Base-by-base conservation (phyloP, 2,113 vertebrate genomes). In the Irena cyanogastra region DNA sequence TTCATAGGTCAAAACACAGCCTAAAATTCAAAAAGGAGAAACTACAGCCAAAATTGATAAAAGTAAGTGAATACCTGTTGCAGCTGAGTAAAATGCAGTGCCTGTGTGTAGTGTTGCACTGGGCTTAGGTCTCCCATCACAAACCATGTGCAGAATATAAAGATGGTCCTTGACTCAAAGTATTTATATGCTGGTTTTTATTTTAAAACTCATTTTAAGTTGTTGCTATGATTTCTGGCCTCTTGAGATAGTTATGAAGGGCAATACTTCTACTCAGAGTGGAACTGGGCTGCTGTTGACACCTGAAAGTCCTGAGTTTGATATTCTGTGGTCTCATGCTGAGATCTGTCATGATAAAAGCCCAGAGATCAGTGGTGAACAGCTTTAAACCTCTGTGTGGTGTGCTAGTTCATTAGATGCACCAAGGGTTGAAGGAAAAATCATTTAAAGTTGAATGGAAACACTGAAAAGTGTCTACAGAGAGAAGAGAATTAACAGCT, bases 201-300 rank as follows among this genome's bases (percentile, higher is more conserved):
- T 76, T 93, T 83, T 37, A 53, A 52, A 93, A 52, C 12, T 61
- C 1, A 30, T 42, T 83, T 72, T 52, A 56, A 53, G 14, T 56
- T 3, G 1, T 2, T 57, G 13, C 11, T 60, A 35, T 33, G 33
- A 39, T 59, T 86, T 96, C 83, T 76, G 39, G 22, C 21, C 63
- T 12, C 44, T 39, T 50, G 70, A 63, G 42, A 52, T 61, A 31
- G 26, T 61, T 66, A 22, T 4, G 30, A 41, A 52, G 59, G 27
- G 15, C 6, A 15, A 21, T 33, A 24, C 11, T 68, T 2, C 0
- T 21, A 35, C 4, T 13, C 4, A 2, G 66, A 50, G 31, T 10
- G 35, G 17, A 90, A 41, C 24, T 23, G 28, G 31, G 19, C 28
- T 86, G 24, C 7, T 91, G 52, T 20, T 89, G 68, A 31, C 35